Evolutionary conservation across 2,113 vertebrate genomes (phyloP), one percentile per base, ranked within the genome.

Genomic region (Nymphicus hollandicus): DNA sequence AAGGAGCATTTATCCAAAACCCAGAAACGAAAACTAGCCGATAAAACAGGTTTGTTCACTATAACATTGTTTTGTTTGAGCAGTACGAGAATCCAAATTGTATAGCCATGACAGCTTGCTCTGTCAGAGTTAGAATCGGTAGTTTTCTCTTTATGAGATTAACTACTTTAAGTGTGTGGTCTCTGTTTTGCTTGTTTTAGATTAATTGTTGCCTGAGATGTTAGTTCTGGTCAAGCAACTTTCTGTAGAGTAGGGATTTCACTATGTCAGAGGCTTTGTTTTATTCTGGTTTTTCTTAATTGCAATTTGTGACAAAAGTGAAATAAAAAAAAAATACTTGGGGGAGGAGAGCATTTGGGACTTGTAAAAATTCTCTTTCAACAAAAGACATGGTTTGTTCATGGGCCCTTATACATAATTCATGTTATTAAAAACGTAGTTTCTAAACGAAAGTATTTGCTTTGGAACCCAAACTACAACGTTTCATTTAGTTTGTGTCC

Each of bases 1-100:
- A 99, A 99, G 96, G 99, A 99, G 89, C 99, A 99, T 65, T 98
- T 99, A 93, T 99, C 99, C n/a, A 99, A 99, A 98, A 97, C 99
- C 39, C 99, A 99, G 98, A 99, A 99, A 95, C 98, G 99, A 81
- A 99, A 99, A 90, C 98, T 99, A 60, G 98, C 99, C 0, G 98
- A 98, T 95, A 99, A 98, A 98, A 99, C 99, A 98, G 99, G 99
- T 99, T 88, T 90, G 98, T 96, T 47, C 1, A 1, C 24, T 41
- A 1, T 25, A 50, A 39, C 37, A 13, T 13, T 88, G 29, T 39
- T 84, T 65, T 31, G 29, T 66, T 94, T 92, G n/a, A 63, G 64
- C 63, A 71, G 18, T 28, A 35, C 28, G 13, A 81, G 60, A 95
- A 77, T 86, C 33, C 10, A 35, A 17, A 31, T 79, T 71, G 72